Evolutionary conservation across 2,888 invertebrate species (phyloP), one percentile per base, ranked within the genome.

Genomic region (Meloe dianella): DNA sequence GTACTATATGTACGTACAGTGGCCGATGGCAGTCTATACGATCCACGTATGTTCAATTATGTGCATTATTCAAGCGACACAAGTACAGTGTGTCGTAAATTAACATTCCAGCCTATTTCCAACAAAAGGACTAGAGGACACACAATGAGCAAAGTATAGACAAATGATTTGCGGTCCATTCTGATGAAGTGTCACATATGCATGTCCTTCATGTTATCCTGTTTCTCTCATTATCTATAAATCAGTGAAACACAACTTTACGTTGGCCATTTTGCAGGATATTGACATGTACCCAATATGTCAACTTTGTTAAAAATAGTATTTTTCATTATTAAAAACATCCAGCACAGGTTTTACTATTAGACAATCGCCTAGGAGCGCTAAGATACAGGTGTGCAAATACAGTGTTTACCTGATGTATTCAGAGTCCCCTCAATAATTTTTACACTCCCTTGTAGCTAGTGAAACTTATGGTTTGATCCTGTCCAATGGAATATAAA

Each of bases 81-180:
- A 51, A 68, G 68, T 65, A 68, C 65, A 65, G 7, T 41, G 54
- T 47, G 66, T 71, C 72, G 73, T 78, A 78, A 76, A 78, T 78
- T 74, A 75, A 67, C 71, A 75, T 76, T 75, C 75, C 75, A 68
- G 69, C 69, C 75, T 69, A 74, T 41, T 41, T 76, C 73, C 71
- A 74, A 78, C 77, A 76, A 77, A 77, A 76, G 74, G 72, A 74
- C 74, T 70, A 71, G 72, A 69, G 54, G 24, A 72, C 73, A 72
- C 74, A 74, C 76, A 77, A 76, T 74, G 71, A 71, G 66, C 67
- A 71, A 68, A 70, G 72, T 72, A 71, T 71, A 68, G 64, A 71
- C 69, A 70, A 70, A 73, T 70, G 73, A 73, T 75, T 73, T 76
- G 74, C 72, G 73, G 75, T 71, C 68, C 71, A 72, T 68, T 69